Evolutionary conservation across 2,888 invertebrate genomes (phyloP), one percentile per base, ranked within the genome.

Genomic region (Anticlea derivata): DNA sequence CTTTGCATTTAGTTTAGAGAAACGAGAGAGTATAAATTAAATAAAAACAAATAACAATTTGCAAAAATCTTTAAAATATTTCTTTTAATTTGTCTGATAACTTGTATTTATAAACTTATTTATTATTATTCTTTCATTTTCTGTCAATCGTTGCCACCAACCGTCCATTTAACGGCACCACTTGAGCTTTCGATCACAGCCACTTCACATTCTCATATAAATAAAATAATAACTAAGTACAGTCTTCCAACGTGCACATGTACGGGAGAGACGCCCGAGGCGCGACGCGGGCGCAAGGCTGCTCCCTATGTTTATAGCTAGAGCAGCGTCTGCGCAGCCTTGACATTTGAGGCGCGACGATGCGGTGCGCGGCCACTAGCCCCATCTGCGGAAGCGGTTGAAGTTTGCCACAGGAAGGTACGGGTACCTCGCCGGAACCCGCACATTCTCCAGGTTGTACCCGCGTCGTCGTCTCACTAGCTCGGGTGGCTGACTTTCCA

Each of bases 401-500:
- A 80, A 86, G 55, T 71, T 79, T 50, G 85, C 80, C 58, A 88
- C 86, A 29, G 88, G 81, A 49, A 89, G 77, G 68, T 90, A 90
- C 17, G 90, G 89, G 64, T 89, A 89, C 64, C 88, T 74, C 52
- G 88, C 82, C 30, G 91, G 91, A 54, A 91, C 91, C 60, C 82
- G 79, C 68, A 90, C 91, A 61, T 91, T 83, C 71, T 91, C 90
- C 66, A 91, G 67, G 69, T 91, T 91, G 72, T 90, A 91, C 17
- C 91, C 91, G 12, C 91, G 80, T 30, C 88, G 74, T 63, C 78
- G 77, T 53, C 87, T 73, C 64, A 86, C 80, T 49, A 89, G 69
- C 63, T 75, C 75, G 35, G 65, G 62, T 45, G 63, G 70, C 48
- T 74, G 75, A 31, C 61, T 66, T 29, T 65, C 69, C 30, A 62